Percentiles rank a stretch among this genome's conserved stretches.
phyloP scores from a whole-genome alignment of 1,140 invertebrate species.

The Lutraria rhynchaena region DNA sequence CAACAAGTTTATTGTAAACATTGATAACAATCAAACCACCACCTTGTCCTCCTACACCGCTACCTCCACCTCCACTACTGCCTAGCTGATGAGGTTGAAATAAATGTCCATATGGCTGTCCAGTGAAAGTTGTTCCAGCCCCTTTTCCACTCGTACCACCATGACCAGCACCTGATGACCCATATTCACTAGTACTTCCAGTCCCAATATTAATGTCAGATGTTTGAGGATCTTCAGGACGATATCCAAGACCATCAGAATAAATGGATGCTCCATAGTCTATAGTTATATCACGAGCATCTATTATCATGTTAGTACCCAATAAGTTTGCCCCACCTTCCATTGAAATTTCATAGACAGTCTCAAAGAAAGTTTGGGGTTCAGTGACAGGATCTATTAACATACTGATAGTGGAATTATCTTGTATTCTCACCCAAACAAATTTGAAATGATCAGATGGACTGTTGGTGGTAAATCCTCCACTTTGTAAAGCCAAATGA shows the following conservation, averaged over 20 bases:
- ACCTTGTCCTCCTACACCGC: constrained; percentile 63
- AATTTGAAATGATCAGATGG: constrained; percentile 61
- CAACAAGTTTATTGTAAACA: constrained; percentile 61
- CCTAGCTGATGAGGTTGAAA: constrained; percentile 68
- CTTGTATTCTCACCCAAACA: constrained; percentile 68
- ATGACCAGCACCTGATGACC: constrained; percentile 73
- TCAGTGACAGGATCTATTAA: constrained; percentile 64
- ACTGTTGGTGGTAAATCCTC: constrained; percentile 61
- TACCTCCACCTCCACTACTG: constrained; percentile 73
- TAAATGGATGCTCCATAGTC: constrained; percentile 71
- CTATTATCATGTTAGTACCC: constrained; percentile 68
- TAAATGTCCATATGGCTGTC: constrained; percentile 72
- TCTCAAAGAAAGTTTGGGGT: constrained; percentile 51
- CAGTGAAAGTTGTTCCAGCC: constrained; percentile 62
- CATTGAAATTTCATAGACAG: constrained; percentile 61
- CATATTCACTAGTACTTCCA: constrained; percentile 58
- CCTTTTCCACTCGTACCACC: constrained; percentile 74
- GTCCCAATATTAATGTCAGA: constrained; percentile 63
- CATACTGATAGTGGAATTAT: constrained; percentile 67
- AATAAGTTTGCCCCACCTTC: constrained; percentile 72
- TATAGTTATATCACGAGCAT: constrained; percentile 68
- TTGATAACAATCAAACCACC: constrained; percentile 68
- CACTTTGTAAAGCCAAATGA: constrained; percentile 62
- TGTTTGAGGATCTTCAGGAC: constrained; percentile 57
- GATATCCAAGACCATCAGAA: constrained; percentile 67